Evolutionary conservation across 2,797 vertebrate species (phyloP).

Genomic region (Oophaga sylvatica): DNA sequence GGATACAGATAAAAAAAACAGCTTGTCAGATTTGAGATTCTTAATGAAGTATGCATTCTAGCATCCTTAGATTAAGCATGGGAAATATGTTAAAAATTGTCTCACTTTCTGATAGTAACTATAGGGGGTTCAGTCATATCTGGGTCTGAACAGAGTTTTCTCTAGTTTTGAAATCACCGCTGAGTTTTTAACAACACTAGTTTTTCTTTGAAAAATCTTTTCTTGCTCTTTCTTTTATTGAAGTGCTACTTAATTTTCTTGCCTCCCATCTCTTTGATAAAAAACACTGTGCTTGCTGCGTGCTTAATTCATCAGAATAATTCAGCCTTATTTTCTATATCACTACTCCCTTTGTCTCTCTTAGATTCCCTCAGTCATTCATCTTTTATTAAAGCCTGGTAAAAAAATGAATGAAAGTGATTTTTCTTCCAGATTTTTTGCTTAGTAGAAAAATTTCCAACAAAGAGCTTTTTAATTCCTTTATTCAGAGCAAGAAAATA

Average conservation of each 20-base stretch:
- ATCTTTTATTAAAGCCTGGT: constrained; percentile 18
- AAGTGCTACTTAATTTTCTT: constrained; percentile 38
- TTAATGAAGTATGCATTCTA: too few relatives aligned
- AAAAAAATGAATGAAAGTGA: constrained; percentile 4
- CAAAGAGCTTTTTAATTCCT: neutral
- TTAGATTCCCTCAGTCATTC: constrained; percentile 19
- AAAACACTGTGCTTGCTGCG: neutral
- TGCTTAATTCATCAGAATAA: constrained; percentile 47
- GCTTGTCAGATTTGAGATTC: too few relatives aligned
- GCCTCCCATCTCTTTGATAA: constrained; percentile 29
- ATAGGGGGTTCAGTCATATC: too few relatives aligned
- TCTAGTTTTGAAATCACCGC: neutral
- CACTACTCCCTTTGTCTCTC: constrained; percentile 24
- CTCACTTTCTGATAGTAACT: too few relatives aligned
- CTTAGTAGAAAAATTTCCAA: constrained; percentile 12
- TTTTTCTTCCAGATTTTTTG: constrained; percentile 24
- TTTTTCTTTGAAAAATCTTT: neutral
- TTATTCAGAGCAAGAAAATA: constrained; percentile 2
- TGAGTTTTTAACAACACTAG: neutral
- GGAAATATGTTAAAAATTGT: too few relatives aligned
- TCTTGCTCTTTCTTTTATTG: neutral
- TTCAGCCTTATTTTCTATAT: constrained; percentile 19
- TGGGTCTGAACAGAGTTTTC: neutral
- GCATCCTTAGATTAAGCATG: too few relatives aligned
- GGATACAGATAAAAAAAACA: too few relatives aligned